phyloP scores from a whole-genome alignment of 2,888 invertebrate genomes.

The Lottia scabra region DNA sequence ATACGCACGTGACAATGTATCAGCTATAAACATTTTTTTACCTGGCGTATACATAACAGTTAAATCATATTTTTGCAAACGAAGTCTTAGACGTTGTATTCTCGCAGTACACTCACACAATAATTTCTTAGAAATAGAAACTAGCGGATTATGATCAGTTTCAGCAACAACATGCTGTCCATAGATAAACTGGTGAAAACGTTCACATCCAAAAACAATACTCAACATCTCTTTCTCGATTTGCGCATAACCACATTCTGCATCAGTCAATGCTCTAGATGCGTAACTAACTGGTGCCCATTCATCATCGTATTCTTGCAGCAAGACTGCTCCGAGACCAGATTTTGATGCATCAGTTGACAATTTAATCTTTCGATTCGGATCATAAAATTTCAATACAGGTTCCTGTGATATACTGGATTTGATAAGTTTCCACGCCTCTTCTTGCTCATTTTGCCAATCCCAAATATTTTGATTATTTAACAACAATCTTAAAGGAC shows the following conservation, averaged over 20 bases:
- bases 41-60: constrained; percentile 17
- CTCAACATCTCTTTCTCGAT: constrained; percentile 9
- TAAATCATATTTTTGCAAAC: constrained; percentile 21
- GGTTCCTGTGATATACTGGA: constrained; percentile 26
- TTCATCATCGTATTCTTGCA: too few relatives aligned
- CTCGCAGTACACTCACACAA: constrained; percentile 17
- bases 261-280: too few relatives aligned
- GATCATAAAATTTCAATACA: constrained; percentile 29
- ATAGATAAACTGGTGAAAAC: constrained; percentile 22
- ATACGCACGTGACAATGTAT: constrained; percentile 7
- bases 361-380: too few relatives aligned
- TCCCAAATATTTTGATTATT: constrained; percentile 18
- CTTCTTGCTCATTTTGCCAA: constrained; percentile 25
- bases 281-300: too few relatives aligned
- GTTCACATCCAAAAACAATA: background rate
- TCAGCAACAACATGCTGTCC: background rate
- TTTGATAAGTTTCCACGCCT: constrained; percentile 28
- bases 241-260: too few relatives aligned
- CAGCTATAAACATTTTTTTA: constrained; percentile 18
- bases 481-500: constrained; percentile 18
- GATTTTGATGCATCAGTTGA: too few relatives aligned
- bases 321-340: too few relatives aligned
- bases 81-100: constrained; percentile 21
- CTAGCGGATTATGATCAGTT: constrained; percentile 26
- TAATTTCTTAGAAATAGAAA: constrained; percentile 13